phyloP scores from a whole-genome alignment of 2,888 invertebrate species.

The Bellardia bayeri region DNA sequence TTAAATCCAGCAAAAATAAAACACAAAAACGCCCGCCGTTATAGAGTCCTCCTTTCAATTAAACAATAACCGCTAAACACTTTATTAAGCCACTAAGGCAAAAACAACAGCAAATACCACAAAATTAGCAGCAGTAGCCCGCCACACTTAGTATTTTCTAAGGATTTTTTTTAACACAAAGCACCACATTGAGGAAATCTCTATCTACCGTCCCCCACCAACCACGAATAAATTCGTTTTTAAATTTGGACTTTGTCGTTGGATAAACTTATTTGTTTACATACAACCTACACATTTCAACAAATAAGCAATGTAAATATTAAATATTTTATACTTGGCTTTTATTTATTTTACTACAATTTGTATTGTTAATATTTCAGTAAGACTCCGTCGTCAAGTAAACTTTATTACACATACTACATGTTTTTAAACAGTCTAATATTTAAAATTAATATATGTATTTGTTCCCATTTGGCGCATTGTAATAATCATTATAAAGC shows the following conservation, averaged over 20 bases:
- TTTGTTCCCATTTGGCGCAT: too few species aligned
- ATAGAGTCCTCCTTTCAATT: conserved; percentile 50
- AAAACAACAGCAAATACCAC: background rate
- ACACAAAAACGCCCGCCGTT: conserved; percentile 56
- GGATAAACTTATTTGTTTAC: background rate
- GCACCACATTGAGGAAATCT: background rate
- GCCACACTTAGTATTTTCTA: background rate
- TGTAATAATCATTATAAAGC: too few species aligned
- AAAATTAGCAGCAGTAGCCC: conserved; percentile 14
- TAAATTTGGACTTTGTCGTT: conserved; percentile 3
- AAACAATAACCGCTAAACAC: conserved; percentile 1
- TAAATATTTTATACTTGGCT: background rate
- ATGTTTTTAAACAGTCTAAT: too few species aligned
- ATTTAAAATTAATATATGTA: too few species aligned
- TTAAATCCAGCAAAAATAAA: conserved; percentile 27
- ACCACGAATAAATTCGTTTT: background rate
- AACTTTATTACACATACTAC: too few species aligned
- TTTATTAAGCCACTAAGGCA: conserved; percentile 27
- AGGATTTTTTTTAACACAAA: conserved; percentile 4
- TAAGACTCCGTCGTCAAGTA: too few species aligned
- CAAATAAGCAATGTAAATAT: conserved; percentile 46
- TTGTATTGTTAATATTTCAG: too few species aligned
- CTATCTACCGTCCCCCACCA: background rate
- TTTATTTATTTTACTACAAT: background rate
- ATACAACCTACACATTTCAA: conserved; percentile 11